A percentile compares a stretch with the other conserved stretches of the same genome.
Conservation (phyloP, 2,888 invertebrate species). For the Drosophila limbata region DNA sequence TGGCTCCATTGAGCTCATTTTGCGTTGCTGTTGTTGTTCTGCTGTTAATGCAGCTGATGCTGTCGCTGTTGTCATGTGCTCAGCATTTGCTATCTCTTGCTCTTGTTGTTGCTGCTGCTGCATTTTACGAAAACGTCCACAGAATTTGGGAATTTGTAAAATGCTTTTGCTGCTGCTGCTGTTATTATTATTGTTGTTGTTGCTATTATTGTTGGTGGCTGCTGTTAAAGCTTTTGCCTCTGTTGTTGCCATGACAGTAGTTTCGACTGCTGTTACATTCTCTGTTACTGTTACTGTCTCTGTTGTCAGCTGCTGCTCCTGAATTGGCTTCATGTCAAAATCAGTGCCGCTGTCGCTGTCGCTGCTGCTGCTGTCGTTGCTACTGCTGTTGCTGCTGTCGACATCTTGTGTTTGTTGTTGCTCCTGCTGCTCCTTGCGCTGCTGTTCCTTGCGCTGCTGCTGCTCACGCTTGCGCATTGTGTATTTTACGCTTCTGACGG, state of each 20-base stretch:
- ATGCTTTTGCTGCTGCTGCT: slow-evolving; percentile 57
- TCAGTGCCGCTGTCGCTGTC: slow-evolving; percentile 57
- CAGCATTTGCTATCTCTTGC: slow-evolving; percentile 31
- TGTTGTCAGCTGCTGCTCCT: slow-evolving; percentile 13
- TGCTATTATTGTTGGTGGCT: slow-evolving; percentile 32
- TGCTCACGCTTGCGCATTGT: slow-evolving; percentile 81
- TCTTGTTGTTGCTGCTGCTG: slow-evolving; percentile 48
- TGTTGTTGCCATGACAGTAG: slow-evolving; percentile 11
- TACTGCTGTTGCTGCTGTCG: slow-evolving; percentile 38
- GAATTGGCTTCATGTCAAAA: slow-evolving; percentile 32
- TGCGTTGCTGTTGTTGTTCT: slow-evolving; percentile 61
- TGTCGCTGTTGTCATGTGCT: slow-evolving; percentile 32
- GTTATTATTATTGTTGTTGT: slow-evolving; percentile 27
- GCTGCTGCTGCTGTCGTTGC: slow-evolving; percentile 24
- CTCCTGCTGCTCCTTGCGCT: slow-evolving; percentile 21
- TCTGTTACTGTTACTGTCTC: slow-evolving; percentile 8
- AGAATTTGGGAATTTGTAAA: slow-evolving; percentile 64
- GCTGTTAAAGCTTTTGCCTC: slow-evolving; percentile 17
- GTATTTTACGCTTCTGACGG: slow-evolving; percentile 81
- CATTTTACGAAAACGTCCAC: slow-evolving; percentile 49
- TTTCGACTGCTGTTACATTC: slow-evolving; percentile 4
- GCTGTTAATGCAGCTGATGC: slow-evolving; percentile 28
- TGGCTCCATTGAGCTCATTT: slow-evolving; percentile 71
- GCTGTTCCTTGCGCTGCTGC: slow-evolving; percentile 47
- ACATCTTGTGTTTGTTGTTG: slow-evolving; percentile 37